Evolutionary conservation across 2,888 invertebrate species (phyloP).

Genomic region (Microctonus hyperodae): DNA sequence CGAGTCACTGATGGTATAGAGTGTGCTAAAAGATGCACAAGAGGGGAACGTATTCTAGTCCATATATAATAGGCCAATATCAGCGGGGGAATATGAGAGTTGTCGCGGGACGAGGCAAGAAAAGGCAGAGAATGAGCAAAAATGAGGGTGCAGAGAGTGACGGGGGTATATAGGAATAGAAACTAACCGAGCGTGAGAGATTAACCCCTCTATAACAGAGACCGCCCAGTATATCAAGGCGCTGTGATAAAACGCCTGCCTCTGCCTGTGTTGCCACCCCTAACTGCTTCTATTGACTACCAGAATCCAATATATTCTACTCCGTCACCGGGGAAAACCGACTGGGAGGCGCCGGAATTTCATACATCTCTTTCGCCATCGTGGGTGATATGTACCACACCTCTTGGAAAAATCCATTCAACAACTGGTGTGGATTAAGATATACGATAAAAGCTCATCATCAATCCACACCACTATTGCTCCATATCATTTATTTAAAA

Average conservation of each 20-base stretch:
- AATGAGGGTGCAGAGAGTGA: conserved; percentile 34
- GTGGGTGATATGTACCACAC: neutral
- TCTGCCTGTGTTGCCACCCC: conserved; percentile 60
- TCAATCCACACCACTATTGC: neutral
- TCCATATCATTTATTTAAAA: conserved; percentile 3
- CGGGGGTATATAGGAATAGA: conserved; percentile 60
- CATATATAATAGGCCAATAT: conserved; percentile 31
- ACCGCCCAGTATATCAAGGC: conserved; percentile 62
- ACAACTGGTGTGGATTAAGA: conserved; percentile 5
- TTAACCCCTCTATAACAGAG: conserved; percentile 61
- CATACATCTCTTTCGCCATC: conserved; percentile 55
- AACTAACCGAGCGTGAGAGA: conserved; percentile 64
- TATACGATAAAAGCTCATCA: conserved; percentile 8
- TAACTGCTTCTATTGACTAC: conserved; percentile 62
- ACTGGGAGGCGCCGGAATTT: conserved; percentile 61
- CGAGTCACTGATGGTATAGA: neutral
- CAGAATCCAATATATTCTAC: conserved; percentile 62
- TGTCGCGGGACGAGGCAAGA: conserved; percentile 20
- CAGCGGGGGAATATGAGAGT: conserved; percentile 24
- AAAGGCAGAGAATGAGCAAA: conserved; percentile 32
- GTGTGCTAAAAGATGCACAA: conserved; percentile 39
- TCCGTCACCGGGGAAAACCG: conserved; percentile 55
- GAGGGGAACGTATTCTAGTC: conserved; percentile 33
- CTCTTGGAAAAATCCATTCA: conserved; percentile 10
- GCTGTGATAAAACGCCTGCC: conserved; percentile 61